Conservation (phyloP, 2,888 invertebrate genomes). For the Baccha elongata region DNA sequence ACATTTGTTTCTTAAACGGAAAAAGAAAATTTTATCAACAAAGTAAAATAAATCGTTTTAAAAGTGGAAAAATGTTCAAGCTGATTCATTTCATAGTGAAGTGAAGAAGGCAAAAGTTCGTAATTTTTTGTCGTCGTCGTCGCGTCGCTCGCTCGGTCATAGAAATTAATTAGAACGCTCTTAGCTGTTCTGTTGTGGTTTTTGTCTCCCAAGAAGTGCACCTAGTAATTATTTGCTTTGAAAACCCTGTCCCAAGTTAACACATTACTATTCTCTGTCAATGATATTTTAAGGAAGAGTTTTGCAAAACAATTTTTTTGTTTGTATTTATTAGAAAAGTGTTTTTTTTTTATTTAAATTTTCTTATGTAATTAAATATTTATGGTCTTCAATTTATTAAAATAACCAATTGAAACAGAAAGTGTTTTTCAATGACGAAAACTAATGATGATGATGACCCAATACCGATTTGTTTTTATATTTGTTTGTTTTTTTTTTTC, state of each 20-base stretch:
- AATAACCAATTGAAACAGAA: slow-evolving; percentile 56
- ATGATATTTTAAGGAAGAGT: slow-evolving; percentile 19
- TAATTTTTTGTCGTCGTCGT: slow-evolving; percentile 1
- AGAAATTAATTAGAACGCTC: slow-evolving; percentile 39
- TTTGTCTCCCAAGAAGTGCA: slow-evolving; percentile 51
- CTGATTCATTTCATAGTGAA: slow-evolving; percentile 59
- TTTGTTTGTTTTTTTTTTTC: slow-evolving; percentile 19
- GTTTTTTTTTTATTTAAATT: slow-evolving; percentile 46
- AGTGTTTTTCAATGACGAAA: slow-evolving; percentile 59
- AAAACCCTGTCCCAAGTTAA: slow-evolving; percentile 46
- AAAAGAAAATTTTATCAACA: neutral
- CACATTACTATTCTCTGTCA: slow-evolving; percentile 32
- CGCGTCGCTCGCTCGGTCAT: slow-evolving; percentile 9
- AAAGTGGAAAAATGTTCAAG: slow-evolving; percentile 29
- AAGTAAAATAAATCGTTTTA: slow-evolving; percentile 29
- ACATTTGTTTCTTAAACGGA: no score
- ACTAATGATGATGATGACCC: slow-evolving; percentile 59
- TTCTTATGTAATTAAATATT: slow-evolving; percentile 67
- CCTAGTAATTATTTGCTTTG: slow-evolving; percentile 12
- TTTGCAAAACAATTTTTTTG: slow-evolving; percentile 12
- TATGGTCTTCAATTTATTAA: slow-evolving; percentile 21
- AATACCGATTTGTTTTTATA: slow-evolving; percentile 48
- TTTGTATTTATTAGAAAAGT: slow-evolving; percentile 26
- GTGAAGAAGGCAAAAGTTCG: slow-evolving; percentile 51
- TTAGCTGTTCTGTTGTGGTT: slow-evolving; percentile 50